Evolutionary conservation across 2,797 vertebrate species (phyloP).

Genomic region (Okamejei kenojei): DNA sequence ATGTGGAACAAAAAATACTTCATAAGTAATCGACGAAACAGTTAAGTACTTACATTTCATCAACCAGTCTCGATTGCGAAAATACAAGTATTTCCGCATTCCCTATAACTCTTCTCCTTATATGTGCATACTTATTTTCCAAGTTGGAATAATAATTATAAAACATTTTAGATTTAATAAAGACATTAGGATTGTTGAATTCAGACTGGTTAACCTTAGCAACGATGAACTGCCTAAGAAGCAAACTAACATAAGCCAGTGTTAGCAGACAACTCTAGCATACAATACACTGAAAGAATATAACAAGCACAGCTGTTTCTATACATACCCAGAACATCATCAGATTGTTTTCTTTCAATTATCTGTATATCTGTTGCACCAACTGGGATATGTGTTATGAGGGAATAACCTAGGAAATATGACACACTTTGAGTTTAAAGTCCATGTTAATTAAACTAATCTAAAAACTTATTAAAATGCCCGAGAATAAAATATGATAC

Average conservation of each 20-base stretch:
- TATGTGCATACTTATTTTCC: not conserved
- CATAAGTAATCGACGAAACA: not conserved
- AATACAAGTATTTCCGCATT: not conserved
- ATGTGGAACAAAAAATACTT: not conserved
- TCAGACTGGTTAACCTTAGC: not conserved
- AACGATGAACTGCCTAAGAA: not conserved
- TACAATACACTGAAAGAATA: not conserved
- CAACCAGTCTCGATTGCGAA: not conserved
- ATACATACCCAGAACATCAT: constrained; percentile 80
- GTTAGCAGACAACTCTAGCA: not conserved
- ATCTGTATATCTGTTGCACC: constrained; percentile 94
- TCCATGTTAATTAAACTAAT: constrained; percentile 2
- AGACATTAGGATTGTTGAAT: not conserved
- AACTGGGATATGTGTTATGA: constrained; percentile 89
- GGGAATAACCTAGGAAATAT: constrained; percentile 73
- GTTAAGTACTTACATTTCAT: not conserved
- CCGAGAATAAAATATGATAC: fast-evolving
- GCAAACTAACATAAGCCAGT: not conserved
- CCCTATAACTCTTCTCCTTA: not conserved
- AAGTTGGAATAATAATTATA: not conserved
- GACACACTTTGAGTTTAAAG: not conserved
- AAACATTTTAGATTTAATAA: not conserved
- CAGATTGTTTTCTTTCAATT: constrained; percentile 89
- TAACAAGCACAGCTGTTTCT: not conserved
- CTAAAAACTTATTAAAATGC: not conserved